A percentile compares a stretch with the other conserved stretches of the same genome.
phyloP scores from a whole-genome alignment of 2,888 invertebrate genomes.

The Hirtodrosophila histrioides region DNA sequence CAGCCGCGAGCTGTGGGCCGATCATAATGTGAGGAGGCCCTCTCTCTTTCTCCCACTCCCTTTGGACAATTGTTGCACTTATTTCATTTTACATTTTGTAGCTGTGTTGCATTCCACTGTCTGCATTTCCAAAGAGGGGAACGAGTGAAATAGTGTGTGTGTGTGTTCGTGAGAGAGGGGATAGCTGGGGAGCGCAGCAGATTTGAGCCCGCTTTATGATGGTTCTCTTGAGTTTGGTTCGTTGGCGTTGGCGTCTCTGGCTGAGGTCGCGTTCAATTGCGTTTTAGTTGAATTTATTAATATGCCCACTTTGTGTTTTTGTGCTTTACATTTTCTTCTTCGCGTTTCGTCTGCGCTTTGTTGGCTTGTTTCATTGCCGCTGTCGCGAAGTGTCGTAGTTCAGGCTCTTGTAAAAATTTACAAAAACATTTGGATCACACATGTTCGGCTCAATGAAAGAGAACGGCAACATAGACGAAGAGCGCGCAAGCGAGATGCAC shows the following conservation, averaged over 20 bases:
- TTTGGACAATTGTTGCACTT: constrained; percentile 62
- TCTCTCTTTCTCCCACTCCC: constrained; percentile 28
- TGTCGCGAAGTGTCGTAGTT: constrained; percentile 41
- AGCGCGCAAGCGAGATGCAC: constrained; percentile 17
- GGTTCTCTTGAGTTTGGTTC: constrained; percentile 51
- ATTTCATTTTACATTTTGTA: constrained; percentile 66
- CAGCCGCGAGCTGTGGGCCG: constrained; percentile 8
- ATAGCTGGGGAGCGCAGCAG: constrained; percentile 45
- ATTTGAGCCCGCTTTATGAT: constrained; percentile 72
- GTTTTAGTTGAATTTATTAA: constrained; percentile 71
- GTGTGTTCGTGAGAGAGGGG: constrained; percentile 6
- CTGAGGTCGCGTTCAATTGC: constrained; percentile 67
- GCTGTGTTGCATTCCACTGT: constrained; percentile 22
- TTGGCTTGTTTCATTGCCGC: constrained; percentile 52
- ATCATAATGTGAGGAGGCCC: constrained; percentile 10
- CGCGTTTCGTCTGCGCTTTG: constrained; percentile 41
- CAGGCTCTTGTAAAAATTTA: constrained; percentile 61
- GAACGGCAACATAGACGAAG: constrained; percentile 7
- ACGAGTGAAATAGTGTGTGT: constrained; percentile 21
- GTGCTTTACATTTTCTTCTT: constrained; percentile 42
- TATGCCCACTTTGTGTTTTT: constrained; percentile 55
- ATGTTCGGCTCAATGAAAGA: constrained; percentile 53
- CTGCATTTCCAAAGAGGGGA: constrained; percentile 48
- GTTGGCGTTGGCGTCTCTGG: constrained; percentile 39
- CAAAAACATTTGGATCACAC: constrained; percentile 75